Base-by-base conservation (phyloP, 2,113 vertebrate genomes). In the Oreochromis spilurus region DNA sequence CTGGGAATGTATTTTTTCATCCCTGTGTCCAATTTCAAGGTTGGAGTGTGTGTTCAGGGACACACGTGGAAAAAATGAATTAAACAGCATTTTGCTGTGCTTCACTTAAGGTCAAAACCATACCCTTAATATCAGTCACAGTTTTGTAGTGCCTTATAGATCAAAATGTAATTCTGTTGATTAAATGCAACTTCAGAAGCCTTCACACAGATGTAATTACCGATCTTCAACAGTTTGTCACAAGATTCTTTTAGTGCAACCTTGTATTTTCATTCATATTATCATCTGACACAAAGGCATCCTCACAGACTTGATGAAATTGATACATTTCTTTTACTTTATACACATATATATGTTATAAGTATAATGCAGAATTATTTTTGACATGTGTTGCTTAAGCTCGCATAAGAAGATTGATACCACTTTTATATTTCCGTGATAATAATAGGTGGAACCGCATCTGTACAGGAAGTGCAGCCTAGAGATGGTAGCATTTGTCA, bases 21-120 rank as follows among this genome's bases (percentile, higher is more conserved):
- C 81, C 53, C 65, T 89, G 85, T 87, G 86, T 93, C 81, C 88
- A 89, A 77, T 90, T 88, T 93, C 93, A 93, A 93, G 93, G 93
- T 92, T 92, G 82, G 77, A 89, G 79, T 88, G 65, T 87, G 82
- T 70, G 24, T 62, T 79, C 6, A 85, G 83, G 86, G 82, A 90
- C 38, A 52, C 16, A 19, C 53, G 87, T 90, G 89, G 88, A 93
- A 92, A 92, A 89, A 93, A 89, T 86, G 53, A 92, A 93, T 89
- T 84, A 90, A 87, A 83, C 85, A 70, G 81, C 58, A 77, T 93
- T 92, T 87, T 88, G 38, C 45, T 65, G 52, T 58, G 90, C 86
- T 55, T 91, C 62, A 67, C 29, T 29, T 90, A 79, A 94, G 94
- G 89, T 92, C 91, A 89, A 52, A 87, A 75, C 54, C 75, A 24